Percentiles rank a stretch among this genome's conserved stretches.
Conservation (phyloP, 2,888 invertebrate species). For the Sthenelais limicola region DNA sequence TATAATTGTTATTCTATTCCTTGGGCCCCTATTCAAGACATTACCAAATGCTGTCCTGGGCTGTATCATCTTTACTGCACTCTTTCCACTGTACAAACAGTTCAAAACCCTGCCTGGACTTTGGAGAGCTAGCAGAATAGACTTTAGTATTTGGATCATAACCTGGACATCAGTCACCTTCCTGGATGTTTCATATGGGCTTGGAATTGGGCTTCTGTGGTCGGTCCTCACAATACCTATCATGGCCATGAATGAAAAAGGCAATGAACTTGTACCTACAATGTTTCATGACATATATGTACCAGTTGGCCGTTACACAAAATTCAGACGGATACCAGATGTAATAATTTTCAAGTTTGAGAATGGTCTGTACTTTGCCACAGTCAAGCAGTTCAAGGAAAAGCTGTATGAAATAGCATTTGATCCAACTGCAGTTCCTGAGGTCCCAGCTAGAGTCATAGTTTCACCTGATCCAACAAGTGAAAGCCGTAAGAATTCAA, state of each 20-base stretch:
- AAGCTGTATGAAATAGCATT: slow-evolving; percentile 63
- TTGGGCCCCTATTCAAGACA: slow-evolving; percentile 64
- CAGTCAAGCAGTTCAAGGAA: slow-evolving; percentile 67
- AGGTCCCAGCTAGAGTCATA: no score
- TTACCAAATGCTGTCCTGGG: slow-evolving; percentile 70
- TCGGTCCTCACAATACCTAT: slow-evolving; percentile 64
- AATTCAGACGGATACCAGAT: slow-evolving; percentile 47
- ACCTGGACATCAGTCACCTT: slow-evolving; percentile 63
- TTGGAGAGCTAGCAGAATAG: slow-evolving; percentile 84
- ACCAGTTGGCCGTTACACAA: neutral
- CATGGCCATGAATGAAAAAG: slow-evolving; percentile 63
- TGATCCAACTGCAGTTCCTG: no score
- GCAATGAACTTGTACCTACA: slow-evolving; percentile 60
- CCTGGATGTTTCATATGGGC: slow-evolving; percentile 66
- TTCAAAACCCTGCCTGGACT: slow-evolving; percentile 79
- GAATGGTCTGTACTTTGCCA: slow-evolving; percentile 67
- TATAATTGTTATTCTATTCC: slow-evolving; percentile 64
- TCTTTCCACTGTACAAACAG: slow-evolving; percentile 77
- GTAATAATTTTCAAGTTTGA: slow-evolving; percentile 67
- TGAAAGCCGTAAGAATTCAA: no score
- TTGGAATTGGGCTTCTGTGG: slow-evolving; percentile 63
- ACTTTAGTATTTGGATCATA: slow-evolving; percentile 76
- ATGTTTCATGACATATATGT: slow-evolving; percentile 33
- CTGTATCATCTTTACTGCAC: slow-evolving; percentile 72
- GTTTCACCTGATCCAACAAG: no score